Conservation (phyloP, 2,888 invertebrate species). For the Parnassius apollo region DNA sequence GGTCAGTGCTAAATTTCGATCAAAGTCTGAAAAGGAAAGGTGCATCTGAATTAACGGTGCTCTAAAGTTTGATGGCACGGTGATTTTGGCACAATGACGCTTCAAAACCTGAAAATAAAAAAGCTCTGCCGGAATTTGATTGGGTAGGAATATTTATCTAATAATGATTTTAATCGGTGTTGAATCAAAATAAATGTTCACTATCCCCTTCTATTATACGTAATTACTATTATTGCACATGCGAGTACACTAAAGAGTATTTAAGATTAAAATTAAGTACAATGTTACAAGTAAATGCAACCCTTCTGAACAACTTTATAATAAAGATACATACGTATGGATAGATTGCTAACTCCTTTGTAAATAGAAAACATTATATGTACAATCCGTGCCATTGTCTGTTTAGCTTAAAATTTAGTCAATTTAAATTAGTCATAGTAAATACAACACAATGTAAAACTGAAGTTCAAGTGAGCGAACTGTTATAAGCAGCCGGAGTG, state of each 20-base stretch:
- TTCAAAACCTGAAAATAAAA: constrained; percentile 2
- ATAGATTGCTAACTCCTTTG: constrained; percentile 67
- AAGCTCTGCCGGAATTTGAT: constrained; percentile 7
- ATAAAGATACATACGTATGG: constrained; percentile 44
- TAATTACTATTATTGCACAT: constrained; percentile 71
- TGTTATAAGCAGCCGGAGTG: constrained; percentile 41
- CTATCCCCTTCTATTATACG: constrained; percentile 68
- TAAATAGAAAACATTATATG: constrained; percentile 73
- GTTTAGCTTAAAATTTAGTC: constrained; percentile 75
- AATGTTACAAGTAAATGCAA: constrained; percentile 53
- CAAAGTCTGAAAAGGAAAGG: constrained; percentile 56
- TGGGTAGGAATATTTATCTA: constrained; percentile 29
- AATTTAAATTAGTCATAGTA: constrained; percentile 61
- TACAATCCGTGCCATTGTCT: constrained; percentile 81
- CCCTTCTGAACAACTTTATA: constrained; percentile 64
- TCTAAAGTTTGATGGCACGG: constrained; percentile 53
- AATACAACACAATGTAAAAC: constrained; percentile 32
- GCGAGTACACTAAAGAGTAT: constrained; percentile 64
- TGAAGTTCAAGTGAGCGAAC: constrained; percentile 42
- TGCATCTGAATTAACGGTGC: constrained; percentile 58
- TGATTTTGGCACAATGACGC: constrained; percentile 27
- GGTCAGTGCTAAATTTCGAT: constrained; percentile 33
- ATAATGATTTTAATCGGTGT: constrained; percentile 35
- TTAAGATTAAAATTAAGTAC: constrained; percentile 72
- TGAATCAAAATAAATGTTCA: constrained; percentile 54